Conservation (phyloP, 2,888 invertebrate genomes). For the Parthenolecanium corni region DNA sequence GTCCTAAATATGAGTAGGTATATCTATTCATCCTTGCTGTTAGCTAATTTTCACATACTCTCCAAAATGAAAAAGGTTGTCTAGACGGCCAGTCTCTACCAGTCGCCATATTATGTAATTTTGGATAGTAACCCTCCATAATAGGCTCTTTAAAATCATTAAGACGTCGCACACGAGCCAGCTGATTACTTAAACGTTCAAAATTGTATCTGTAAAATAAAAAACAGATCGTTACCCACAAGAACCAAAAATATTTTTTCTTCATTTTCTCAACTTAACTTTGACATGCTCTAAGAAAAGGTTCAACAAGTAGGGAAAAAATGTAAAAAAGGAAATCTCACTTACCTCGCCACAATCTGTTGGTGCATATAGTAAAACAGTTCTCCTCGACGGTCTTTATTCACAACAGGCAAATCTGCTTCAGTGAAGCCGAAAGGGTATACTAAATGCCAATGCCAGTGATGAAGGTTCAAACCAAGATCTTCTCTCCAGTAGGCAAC, state of each 20-base stretch:
- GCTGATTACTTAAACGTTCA: slow-evolving; percentile 60
- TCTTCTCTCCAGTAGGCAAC: slow-evolving; percentile 77
- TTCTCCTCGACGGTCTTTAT: slow-evolving; percentile 64
- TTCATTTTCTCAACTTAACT: no score
- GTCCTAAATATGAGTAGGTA: no score
- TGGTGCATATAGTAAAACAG: slow-evolving; percentile 72
- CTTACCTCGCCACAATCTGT: slow-evolving; percentile 52
- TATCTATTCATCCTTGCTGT: no score
- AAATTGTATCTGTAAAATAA: slow-evolving; percentile 55
- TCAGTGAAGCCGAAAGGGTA: slow-evolving; percentile 54
- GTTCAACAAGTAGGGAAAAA: not conserved
- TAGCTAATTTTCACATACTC: slow-evolving; percentile 32
- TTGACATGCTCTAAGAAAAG: no score
- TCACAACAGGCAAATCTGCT: slow-evolving; percentile 45
- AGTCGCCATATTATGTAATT: slow-evolving; percentile 63
- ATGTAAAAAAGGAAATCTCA: not conserved
- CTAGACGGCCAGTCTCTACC: slow-evolving; percentile 64
- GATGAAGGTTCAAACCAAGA: slow-evolving; percentile 72
- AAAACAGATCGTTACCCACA: no score
- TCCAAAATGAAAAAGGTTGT: slow-evolving; percentile 32
- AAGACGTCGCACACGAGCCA: slow-evolving; percentile 51
- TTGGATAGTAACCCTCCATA: slow-evolving; percentile 68
- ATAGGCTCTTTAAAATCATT: slow-evolving; percentile 58
- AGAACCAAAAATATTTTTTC: not conserved
- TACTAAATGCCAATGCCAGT: slow-evolving; percentile 87